A percentile compares a stretch with the other conserved stretches of the same genome.
These are phyloP conservation scores for Centropyge bicolor DNA, from an alignment of 2,797 vertebrate species.

Conservation along the genomic window DNA sequence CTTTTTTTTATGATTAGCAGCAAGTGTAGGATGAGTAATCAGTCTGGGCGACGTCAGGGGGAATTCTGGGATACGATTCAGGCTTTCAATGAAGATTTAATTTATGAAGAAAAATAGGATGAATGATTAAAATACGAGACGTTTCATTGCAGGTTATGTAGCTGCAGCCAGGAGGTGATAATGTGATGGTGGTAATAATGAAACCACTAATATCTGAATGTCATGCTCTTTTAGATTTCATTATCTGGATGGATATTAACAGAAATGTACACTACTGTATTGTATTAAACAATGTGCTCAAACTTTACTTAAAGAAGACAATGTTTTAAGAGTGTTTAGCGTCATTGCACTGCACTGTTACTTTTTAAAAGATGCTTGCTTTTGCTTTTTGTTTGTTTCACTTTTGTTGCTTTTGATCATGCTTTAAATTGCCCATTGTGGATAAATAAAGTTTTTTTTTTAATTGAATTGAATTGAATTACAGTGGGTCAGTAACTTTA, in stretches of 20 bases:
- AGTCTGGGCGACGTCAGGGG: neutral
- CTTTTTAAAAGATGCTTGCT: too few relatives aligned
- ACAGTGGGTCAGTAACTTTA: neutral
- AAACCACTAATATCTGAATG: neutral
- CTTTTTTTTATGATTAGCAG: constrained; percentile 37
- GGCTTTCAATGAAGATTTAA: constrained; percentile 1
- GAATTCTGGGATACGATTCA: constrained; percentile 7
- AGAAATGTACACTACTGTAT: neutral
- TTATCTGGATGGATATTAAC: neutral
- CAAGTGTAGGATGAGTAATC: constrained; percentile 24
- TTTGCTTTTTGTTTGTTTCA: too few relatives aligned
- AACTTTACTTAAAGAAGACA: neutral
- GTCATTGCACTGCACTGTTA: neutral
- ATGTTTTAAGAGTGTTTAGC: neutral
- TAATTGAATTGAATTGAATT: too few relatives aligned
- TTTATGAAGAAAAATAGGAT: constrained; percentile 4
- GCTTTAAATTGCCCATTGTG: too few relatives aligned
- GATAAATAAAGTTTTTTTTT: too few relatives aligned
- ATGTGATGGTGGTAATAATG: neutral
- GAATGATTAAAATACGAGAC: neutral
- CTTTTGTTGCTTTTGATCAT: too few relatives aligned
- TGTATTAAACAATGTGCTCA: neutral
- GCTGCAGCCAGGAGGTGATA: neutral
- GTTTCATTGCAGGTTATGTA: neutral
- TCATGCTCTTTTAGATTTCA: neutral